These are phyloP conservation scores for Drosophila subobscura DNA, from an alignment of 1,140 invertebrate species.

Conservation along the genomic window DNA sequence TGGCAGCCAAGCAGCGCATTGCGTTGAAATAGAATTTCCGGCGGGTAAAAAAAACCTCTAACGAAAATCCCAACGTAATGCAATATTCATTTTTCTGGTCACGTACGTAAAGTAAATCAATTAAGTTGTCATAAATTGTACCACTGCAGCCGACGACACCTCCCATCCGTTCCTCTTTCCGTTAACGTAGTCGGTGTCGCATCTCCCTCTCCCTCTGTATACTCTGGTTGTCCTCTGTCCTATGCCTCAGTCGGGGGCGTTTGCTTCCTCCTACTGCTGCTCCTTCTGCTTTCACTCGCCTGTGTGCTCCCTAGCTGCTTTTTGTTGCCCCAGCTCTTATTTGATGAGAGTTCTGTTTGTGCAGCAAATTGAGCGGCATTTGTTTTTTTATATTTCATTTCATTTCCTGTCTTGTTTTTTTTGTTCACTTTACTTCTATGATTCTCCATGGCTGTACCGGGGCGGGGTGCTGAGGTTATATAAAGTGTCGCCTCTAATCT, in stretches of 20 bases:
- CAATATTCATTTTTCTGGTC: conserved; percentile 83
- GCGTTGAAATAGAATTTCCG: conserved; percentile 76
- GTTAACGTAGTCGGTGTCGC: background rate
- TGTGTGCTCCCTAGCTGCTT: conserved; percentile 15
- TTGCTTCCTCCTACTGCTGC: too few species aligned
- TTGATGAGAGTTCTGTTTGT: conserved; percentile 72
- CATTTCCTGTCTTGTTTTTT: background rate
- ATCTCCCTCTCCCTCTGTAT: background rate
- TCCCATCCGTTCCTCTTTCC: conserved; percentile 2
- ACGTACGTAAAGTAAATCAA: conserved; percentile 82
- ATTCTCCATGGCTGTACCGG: too few species aligned
- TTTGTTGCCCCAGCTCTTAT: conserved; percentile 55
- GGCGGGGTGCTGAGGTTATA: background rate
- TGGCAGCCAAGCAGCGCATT: conserved; percentile 45
- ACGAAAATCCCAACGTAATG: conserved; percentile 80
- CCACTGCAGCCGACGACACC: conserved; percentile 66
- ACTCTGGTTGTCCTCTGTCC: background rate
- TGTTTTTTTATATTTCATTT: conserved; percentile 51
- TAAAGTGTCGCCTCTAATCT: conserved; percentile 49
- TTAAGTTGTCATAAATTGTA: conserved; percentile 83
- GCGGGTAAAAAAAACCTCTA: conserved; percentile 48
- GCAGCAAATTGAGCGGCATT: conserved; percentile 75
- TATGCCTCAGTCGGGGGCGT: conserved; percentile 9
- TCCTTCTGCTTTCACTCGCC: conserved; percentile 19
- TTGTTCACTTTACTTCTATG: background rate